Base-by-base conservation (phyloP, 2,113 vertebrate genomes). In the Hippocampus zosterae region DNA sequence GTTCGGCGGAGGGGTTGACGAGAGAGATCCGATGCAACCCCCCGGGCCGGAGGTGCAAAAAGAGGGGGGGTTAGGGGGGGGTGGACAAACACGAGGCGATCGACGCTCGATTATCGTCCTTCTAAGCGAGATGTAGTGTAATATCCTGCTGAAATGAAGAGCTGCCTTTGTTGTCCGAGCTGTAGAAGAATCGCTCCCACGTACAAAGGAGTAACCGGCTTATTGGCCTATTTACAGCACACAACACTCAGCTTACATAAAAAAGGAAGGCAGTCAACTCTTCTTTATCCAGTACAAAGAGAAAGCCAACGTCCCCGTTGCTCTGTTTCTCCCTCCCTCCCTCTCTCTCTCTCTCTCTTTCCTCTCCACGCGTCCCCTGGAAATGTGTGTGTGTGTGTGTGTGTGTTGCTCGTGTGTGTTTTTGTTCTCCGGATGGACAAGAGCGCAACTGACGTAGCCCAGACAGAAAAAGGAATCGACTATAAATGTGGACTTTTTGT, bases 261-360 rank as follows among this genome's bases (percentile, higher is more conserved):
- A 78, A 73, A 53, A 73, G 50, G 65, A 41, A 66, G 83, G 72
- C 62, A 60, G 66, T 78, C 78, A 84, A 84, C 82, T 88, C 84
- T 78, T 85, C 75, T 65, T 46, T 27, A 72, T 75, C 70, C 77
- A 84, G 75, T 84, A 88, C 82, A 88, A 86, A 86, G 82, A 84
- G 65, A 81, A 84, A 75, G 63, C 57, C 55, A 27, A 60, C 27
- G 15, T 60, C 57, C 7, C 27, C 33, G 23, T 57, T 5, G 23
- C 55, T 25, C 23, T 57, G 3, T 57, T 69, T 77, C 77, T 69
- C 71, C 73, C 72, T 68, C 60, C 48, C 64, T 70, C 70, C 76
- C 40, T 69, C 67, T 55, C n/a, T 57, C 40, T 70, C 59, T 77
- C 77, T 69, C 71, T 72, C 72, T 73, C 63, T 44, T 37, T 67